Evolutionary conservation across 2,797 vertebrate species (phyloP).

Genomic region (Euphonia xanthogaster): DNA sequence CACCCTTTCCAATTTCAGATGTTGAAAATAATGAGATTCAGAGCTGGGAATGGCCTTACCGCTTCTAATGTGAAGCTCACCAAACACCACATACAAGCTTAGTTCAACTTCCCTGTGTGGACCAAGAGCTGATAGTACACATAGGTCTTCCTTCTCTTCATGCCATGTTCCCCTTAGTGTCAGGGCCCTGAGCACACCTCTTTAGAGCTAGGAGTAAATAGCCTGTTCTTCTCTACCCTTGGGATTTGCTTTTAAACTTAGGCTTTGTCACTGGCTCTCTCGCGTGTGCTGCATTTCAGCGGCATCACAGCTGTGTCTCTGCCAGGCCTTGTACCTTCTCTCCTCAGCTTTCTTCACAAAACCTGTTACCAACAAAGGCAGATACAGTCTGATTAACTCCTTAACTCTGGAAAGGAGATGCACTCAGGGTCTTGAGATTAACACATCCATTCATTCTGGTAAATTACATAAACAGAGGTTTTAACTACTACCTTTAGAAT

Average conservation of each 20-base stretch:
- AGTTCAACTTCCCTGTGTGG: background rate
- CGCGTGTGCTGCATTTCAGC: accelerated
- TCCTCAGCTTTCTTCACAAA: background rate
- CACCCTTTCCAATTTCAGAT: background rate
- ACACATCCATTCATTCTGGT: background rate
- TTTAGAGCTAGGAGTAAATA: background rate
- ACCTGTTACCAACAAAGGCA: background rate
- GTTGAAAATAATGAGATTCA: background rate
- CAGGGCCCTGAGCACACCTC: background rate
- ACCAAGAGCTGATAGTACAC: background rate
- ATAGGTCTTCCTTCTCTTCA: background rate
- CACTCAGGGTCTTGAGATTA: background rate
- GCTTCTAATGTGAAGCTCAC: background rate
- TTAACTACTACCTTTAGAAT: background rate
- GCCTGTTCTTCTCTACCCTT: background rate
- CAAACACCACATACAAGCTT: background rate
- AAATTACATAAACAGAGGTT: background rate
- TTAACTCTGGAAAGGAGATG: background rate
- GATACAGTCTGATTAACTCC: background rate
- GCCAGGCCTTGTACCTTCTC: background rate
- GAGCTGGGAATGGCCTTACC: background rate
- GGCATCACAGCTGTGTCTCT: background rate
- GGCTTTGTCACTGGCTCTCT: background rate
- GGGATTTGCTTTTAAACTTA: background rate
- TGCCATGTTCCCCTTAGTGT: background rate